Evolutionary conservation across 2,797 vertebrate species (phyloP).

Genomic region (Gallinago solitaria): DNA sequence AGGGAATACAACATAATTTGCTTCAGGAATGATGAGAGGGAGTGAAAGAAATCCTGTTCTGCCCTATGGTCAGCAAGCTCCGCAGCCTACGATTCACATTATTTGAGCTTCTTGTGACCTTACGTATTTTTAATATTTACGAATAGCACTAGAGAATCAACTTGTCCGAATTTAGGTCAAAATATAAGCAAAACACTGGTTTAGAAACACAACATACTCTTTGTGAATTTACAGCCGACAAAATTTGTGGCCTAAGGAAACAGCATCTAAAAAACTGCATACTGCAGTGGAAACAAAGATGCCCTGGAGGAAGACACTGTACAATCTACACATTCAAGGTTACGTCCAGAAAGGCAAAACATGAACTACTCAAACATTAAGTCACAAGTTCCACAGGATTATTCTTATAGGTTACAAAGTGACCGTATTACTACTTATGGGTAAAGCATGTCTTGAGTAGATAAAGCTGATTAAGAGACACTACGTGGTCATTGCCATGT

Average conservation of each 20-base stretch:
- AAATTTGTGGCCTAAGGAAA: background rate
- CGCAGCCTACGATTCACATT: background rate
- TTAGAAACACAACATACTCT: background rate
- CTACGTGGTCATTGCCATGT: background rate
- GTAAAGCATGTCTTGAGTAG: background rate
- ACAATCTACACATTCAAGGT: background rate
- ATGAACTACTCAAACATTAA: background rate
- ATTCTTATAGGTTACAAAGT: background rate
- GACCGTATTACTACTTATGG: background rate
- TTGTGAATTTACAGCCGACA: background rate
- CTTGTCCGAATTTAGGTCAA: background rate
- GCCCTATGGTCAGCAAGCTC: background rate
- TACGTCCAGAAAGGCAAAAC: background rate
- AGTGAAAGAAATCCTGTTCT: background rate
- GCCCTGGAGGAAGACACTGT: background rate
- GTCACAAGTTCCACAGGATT: background rate
- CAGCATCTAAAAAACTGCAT: background rate
- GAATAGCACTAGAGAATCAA: background rate
- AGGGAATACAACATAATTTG: background rate
- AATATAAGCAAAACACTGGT: background rate
- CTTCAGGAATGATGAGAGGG: background rate
- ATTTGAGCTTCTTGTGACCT: slow-evolving; percentile 9
- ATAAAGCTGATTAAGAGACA: background rate
- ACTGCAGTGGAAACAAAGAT: background rate
- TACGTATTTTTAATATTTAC: background rate